Conservation (phyloP, 2,888 invertebrate genomes). For the Podabrus alpinus region DNA sequence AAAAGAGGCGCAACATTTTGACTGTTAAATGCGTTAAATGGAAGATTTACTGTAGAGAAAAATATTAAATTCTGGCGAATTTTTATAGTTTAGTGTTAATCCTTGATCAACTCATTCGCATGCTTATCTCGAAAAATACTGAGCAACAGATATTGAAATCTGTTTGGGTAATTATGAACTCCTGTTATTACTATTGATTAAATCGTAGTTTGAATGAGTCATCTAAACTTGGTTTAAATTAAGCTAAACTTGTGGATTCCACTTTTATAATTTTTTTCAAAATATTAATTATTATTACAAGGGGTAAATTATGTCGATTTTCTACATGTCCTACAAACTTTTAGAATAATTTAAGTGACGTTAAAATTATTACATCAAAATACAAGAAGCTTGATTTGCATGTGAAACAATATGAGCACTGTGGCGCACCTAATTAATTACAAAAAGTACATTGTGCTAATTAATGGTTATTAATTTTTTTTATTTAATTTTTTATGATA, state of each 20-base stretch:
- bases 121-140: neutral
- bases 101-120: neutral
- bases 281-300: neutral
- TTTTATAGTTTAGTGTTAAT: neutral
- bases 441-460: conserved; percentile 1
- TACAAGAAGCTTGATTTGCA: neutral
- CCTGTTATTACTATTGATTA: no score
- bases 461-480: conserved; percentile 23
- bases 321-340: neutral
- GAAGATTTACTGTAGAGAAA: neutral
- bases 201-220: no score
- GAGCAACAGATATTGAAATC: neutral
- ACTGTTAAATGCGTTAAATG: neutral
- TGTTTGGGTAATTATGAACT: neutral
- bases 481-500: conserved; percentile 42
- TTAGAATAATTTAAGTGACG: neutral
- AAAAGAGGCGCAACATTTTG: no score
- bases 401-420: neutral
- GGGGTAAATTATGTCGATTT: neutral
- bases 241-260: neutral
- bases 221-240: neutral
- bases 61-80: neutral
- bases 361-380: conserved; percentile 1
- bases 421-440: neutral
- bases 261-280: neutral